A percentile compares a stretch with the other conserved stretches of the same genome.
Evolutionary conservation across 2,113 vertebrate species (phyloP).

Genomic region (Barbus barbus): DNA sequence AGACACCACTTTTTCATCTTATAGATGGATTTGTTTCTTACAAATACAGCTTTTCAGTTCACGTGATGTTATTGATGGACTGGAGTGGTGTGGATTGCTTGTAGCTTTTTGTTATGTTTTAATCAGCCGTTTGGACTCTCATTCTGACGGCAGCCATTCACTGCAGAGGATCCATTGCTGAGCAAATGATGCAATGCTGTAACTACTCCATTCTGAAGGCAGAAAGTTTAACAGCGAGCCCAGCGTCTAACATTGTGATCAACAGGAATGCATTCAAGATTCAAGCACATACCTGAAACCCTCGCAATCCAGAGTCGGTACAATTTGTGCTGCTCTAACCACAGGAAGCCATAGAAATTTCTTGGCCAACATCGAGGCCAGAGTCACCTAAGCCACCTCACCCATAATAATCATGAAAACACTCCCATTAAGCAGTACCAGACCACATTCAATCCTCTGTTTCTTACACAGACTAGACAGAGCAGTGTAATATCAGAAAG

Average conservation of each 20-base stretch:
- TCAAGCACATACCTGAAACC: conserved; percentile 13
- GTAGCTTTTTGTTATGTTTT: background rate
- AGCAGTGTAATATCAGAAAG: conserved; percentile 57
- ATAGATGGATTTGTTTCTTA: background rate
- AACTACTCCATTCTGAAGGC: background rate
- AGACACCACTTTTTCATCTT: background rate
- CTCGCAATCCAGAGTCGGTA: background rate
- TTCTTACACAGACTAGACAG: conserved; percentile 14
- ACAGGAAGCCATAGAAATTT: conserved; percentile 28
- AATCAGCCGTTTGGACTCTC: background rate
- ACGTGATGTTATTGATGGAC: too few relatives aligned
- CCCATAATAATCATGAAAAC: conserved; percentile 18
- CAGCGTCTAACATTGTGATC: background rate
- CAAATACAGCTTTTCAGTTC: background rate
- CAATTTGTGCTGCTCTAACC: background rate
- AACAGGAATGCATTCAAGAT: conserved; percentile 22
- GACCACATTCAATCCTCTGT: background rate
- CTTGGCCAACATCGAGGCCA: background rate
- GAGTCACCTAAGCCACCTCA: conserved; percentile 16
- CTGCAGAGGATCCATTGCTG: background rate
- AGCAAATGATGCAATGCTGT: background rate
- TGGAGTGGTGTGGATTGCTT: background rate
- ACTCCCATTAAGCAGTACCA: conserved; percentile 1
- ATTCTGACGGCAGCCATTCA: background rate
- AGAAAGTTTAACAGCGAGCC: background rate